A percentile compares a stretch with the other conserved stretches of the same genome.
Evolutionary conservation across 2,797 vertebrate genomes (phyloP).

Genomic region (Amblyopsis hoosieri): DNA sequence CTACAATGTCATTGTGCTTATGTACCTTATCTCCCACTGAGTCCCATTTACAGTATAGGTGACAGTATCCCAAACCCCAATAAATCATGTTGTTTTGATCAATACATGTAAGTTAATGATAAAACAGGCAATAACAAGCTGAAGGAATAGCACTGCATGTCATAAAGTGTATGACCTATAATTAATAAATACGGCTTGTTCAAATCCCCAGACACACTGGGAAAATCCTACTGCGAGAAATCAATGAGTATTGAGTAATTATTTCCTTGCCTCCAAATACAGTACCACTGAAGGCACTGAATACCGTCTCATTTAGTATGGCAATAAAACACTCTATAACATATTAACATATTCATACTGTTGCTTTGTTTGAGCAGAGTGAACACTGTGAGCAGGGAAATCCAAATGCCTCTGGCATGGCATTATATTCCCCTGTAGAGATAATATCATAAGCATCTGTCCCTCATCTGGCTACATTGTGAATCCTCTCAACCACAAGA

Average conservation of each 20-base stretch:
- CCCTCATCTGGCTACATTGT: background rate
- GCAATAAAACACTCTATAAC: too few relatives aligned
- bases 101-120: slow-evolving; percentile 6
- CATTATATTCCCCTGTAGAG: slow-evolving; percentile 5
- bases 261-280: too few relatives aligned
- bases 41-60: background rate
- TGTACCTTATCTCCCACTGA: background rate
- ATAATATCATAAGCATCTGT: slow-evolving; percentile 13
- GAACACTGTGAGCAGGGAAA: too few relatives aligned
- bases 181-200: background rate
- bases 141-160: background rate
- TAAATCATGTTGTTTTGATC: slow-evolving; percentile 21
- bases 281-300: too few relatives aligned
- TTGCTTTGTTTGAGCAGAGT: too few relatives aligned
- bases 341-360: too few relatives aligned
- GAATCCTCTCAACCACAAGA: too few relatives aligned
- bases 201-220: too few relatives aligned
- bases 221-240: too few relatives aligned
- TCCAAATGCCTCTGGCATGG: background rate
- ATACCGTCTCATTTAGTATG: too few relatives aligned
- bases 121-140: background rate
- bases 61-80: slow-evolving; percentile 21
- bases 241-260: too few relatives aligned
- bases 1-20: background rate
- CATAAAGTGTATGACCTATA: background rate